phyloP scores from a whole-genome alignment of 2,888 invertebrate species.

The Drosophila glabriapex region DNA sequence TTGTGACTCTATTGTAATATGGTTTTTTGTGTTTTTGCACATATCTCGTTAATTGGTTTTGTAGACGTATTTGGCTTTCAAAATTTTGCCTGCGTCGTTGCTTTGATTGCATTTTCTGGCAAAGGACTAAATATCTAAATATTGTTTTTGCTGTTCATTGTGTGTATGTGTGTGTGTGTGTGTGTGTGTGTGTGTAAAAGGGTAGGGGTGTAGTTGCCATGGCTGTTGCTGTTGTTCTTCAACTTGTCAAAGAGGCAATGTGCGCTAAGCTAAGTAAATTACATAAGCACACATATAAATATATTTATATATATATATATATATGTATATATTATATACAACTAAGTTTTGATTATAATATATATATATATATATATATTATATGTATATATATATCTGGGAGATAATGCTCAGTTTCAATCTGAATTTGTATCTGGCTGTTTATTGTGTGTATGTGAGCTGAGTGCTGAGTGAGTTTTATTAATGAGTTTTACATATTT shows the following conservation, averaged over 20 bases:
- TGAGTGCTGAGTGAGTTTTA: slow-evolving; percentile 54
- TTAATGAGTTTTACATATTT: slow-evolving; percentile 73
- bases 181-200: slow-evolving; percentile 1
- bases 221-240: slow-evolving; percentile 70
- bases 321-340: slow-evolving; percentile 23
- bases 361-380: not conserved
- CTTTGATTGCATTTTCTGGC: slow-evolving; percentile 71
- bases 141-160: slow-evolving; percentile 19
- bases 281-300: slow-evolving; percentile 61
- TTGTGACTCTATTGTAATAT: slow-evolving; percentile 26
- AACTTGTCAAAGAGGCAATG: slow-evolving; percentile 71
- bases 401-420: slow-evolving; percentile 1
- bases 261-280: slow-evolving; percentile 63
- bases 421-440: slow-evolving; percentile 14
- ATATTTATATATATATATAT: slow-evolving; percentile 46
- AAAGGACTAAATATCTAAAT: slow-evolving; percentile 47
- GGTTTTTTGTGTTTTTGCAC: slow-evolving; percentile 44
- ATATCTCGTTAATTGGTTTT: slow-evolving; percentile 80
- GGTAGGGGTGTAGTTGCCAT: slow-evolving; percentile 55
- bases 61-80: slow-evolving; percentile 47
- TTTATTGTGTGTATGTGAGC: slow-evolving; percentile 12
- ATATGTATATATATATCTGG: not conserved
- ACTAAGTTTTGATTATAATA: slow-evolving; percentile 35
- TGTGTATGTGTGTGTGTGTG: slow-evolving; percentile 2
- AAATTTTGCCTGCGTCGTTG: slow-evolving; percentile 52